Evolutionary conservation across 2,888 invertebrate species (phyloP), one percentile per base, ranked within the genome.

Genomic region (Drosophila algonquin): DNA sequence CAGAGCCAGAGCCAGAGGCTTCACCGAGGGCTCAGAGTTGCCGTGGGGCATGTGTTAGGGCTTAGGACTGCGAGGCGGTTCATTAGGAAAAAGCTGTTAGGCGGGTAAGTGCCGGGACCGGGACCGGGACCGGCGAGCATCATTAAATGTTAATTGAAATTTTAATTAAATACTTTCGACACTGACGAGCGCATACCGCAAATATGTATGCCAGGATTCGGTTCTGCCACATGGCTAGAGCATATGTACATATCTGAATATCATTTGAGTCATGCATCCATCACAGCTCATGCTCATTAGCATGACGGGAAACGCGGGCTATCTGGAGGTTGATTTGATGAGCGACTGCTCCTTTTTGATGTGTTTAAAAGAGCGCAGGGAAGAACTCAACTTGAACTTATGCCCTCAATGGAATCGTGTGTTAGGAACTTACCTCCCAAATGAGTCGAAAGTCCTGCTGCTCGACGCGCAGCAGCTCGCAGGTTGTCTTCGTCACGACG

Each of bases 361-460:
- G 18, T 21, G 57, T 8, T 30, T 30, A 8, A 30, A 30, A 30
- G 30, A 8, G 30, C 30, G 30, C 30, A 30, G 7, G 30, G 8
- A 30, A 2, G 30, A 30, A 30, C 8, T 6, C 1, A 27, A 27
- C 27, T 27, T 7, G 27, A 27, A 27, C 8, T 8, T 8, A 7
- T 1, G 27, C 8, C 27, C 27, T 8, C 27, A 8, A 30, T 30
- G 8, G 30, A 30, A 8, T 8, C 7, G 30, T 27, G 10, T 18
- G 30, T 27, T 32, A 18, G 46, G 47, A 47, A 46, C 94, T 93
- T 93, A 96, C 96, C 94, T 96, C 95, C 95, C 95, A 96, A 83
- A 96, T 94, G 75, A 95, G 93, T 86, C 94, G 94, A 92, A 96
- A 96, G 92, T 96, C 96, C 84, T 94, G 94, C 90, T 95, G 95